Evolutionary conservation across 1,140 invertebrate genomes (phyloP).

Genomic region (Bombus affinis): DNA sequence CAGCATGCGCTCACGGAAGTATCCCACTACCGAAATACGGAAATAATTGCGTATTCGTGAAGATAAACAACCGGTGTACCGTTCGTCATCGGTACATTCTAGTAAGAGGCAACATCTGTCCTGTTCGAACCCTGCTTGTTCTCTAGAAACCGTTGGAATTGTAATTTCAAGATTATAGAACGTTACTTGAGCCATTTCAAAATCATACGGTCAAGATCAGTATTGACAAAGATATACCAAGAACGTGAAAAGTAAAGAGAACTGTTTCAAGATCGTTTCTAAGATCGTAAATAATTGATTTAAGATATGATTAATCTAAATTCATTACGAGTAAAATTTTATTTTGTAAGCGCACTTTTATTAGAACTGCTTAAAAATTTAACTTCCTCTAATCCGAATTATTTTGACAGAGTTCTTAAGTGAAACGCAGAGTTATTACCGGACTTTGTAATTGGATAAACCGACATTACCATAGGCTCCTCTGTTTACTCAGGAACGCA

Average conservation of each 20-base stretch:
- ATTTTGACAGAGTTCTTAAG: background rate
- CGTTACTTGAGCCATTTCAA: background rate
- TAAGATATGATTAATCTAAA: no score
- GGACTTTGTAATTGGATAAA: background rate
- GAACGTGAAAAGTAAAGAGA: no score
- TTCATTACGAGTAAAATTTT: no score
- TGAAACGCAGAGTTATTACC: background rate
- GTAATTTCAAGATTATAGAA: slow-evolving; percentile 23
- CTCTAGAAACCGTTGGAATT: slow-evolving; percentile 37
- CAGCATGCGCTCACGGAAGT: slow-evolving; percentile 23
- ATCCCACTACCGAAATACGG: slow-evolving; percentile 20
- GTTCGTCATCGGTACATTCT: slow-evolving; percentile 48
- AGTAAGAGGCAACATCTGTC: slow-evolving; percentile 67
- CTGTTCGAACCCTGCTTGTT: slow-evolving; percentile 34
- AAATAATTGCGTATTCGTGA: slow-evolving; percentile 54
- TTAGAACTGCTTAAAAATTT: no score
- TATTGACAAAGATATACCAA: no score
- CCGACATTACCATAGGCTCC: background rate
- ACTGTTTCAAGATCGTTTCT: no score
- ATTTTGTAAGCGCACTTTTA: no score
- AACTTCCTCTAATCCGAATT: no score
- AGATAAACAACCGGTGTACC: slow-evolving; percentile 63
- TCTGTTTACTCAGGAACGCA: background rate
- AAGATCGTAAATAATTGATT: no score
- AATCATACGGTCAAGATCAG: background rate